These are phyloP conservation scores for Cyprinodon diabolis DNA, from an alignment of 2,797 vertebrate species.

Conservation along the genomic window DNA sequence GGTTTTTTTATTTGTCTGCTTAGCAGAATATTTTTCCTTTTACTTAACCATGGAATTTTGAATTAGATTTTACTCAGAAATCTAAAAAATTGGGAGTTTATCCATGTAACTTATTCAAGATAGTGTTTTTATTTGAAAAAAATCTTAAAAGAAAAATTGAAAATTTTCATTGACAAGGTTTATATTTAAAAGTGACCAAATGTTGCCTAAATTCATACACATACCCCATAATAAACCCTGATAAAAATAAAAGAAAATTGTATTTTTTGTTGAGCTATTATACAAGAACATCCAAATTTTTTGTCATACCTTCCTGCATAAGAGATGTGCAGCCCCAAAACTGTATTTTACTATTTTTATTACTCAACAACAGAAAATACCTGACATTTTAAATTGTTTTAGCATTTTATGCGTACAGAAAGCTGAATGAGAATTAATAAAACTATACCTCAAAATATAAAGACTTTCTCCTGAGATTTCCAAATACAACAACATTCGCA, in stretches of 20 bases:
- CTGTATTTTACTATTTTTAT: no score
- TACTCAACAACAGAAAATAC: no score
- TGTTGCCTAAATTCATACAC: conserved; percentile 57
- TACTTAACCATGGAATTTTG: background rate
- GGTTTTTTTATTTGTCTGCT: conserved; percentile 8
- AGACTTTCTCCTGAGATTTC: no score
- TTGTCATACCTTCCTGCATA: no score
- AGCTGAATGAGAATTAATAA: no score
- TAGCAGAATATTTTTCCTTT: background rate
- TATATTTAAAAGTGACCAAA: conserved; percentile 29
- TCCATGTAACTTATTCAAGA: conserved; percentile 14
- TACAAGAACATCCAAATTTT: no score
- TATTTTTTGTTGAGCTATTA: no score
- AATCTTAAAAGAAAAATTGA: conserved; percentile 9
- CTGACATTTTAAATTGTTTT: no score
- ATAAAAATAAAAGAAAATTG: no score
- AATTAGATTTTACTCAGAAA: background rate
- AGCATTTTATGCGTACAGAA: no score
- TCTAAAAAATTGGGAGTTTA: conserved; percentile 5
- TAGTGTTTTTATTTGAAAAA: conserved; percentile 19
- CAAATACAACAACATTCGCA: background rate
- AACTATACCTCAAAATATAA: no score
- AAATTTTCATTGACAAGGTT: conserved; percentile 21
- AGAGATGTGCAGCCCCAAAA: no score
- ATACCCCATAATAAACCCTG: conserved; percentile 36